A percentile compares a stretch with the other conserved stretches of the same genome.
Conservation (phyloP, 1,140 invertebrate genomes). For the Drosophila prosaltans region DNA sequence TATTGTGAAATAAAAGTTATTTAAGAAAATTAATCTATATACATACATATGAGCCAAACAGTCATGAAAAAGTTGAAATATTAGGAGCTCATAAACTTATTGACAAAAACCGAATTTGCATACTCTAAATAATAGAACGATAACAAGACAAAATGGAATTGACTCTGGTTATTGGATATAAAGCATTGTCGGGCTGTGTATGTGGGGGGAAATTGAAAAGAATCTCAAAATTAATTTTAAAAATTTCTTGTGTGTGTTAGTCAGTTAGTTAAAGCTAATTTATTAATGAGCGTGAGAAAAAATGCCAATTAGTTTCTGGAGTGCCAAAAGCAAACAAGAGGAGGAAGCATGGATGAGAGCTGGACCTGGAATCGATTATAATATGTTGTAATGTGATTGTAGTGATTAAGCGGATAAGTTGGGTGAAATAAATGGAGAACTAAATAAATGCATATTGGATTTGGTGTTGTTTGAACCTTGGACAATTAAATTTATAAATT, state of each 20-base stretch:
- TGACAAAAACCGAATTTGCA: too few relatives aligned
- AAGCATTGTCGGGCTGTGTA: not conserved
- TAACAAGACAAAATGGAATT: too few relatives aligned
- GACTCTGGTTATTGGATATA: not conserved
- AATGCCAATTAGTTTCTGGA: constrained; percentile 13
- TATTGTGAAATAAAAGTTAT: too few relatives aligned
- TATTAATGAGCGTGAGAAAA: not conserved
- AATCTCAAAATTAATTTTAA: constrained; percentile 1
- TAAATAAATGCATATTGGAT: not conserved
- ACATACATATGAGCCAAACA: too few relatives aligned
- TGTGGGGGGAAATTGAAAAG: not conserved
- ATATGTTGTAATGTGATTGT: constrained; percentile 27
- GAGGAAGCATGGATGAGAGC: constrained; percentile 26
- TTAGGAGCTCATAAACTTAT: too few relatives aligned
- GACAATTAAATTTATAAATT: not conserved
- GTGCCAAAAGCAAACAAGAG: constrained; percentile 21
- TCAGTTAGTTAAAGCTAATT: not conserved
- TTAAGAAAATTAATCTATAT: too few relatives aligned
- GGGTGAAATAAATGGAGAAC: constrained; percentile 23
- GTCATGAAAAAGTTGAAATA: too few relatives aligned
- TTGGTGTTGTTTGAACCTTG: not conserved
- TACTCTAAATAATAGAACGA: too few relatives aligned
- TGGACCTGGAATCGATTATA: constrained; percentile 37
- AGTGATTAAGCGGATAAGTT: constrained; percentile 32
- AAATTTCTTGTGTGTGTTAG: not conserved